These are phyloP conservation scores for Argyra leucocephala DNA, from an alignment of 2,888 invertebrate species.

Conservation along the genomic window DNA sequence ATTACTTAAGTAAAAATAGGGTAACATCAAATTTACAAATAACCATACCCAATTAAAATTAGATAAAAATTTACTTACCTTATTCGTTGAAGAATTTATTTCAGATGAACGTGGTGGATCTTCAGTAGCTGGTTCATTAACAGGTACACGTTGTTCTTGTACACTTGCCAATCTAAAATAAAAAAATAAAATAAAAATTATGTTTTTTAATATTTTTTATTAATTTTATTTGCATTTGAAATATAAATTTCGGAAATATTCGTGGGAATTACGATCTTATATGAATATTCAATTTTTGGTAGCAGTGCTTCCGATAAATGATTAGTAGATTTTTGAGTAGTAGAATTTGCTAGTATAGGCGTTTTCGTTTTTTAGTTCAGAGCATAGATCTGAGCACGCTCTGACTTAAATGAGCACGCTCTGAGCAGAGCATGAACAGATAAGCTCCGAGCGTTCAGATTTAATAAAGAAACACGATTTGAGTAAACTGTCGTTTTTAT, in stretches of 20 bases:
- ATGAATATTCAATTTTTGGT: too few relatives aligned
- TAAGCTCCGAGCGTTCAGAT: too few relatives aligned
- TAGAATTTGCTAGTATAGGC: too few relatives aligned
- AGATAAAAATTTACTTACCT: constrained; percentile 50
- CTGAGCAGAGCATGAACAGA: too few relatives aligned
- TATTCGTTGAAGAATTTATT: constrained; percentile 56
- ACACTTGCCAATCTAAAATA: constrained; percentile 86
- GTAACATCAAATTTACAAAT: constrained; percentile 17
- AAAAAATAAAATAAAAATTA: background rate
- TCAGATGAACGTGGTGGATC: constrained; percentile 46
- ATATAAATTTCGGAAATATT: background rate
- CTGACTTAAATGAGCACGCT: too few relatives aligned
- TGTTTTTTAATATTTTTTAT: background rate
- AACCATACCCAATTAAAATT: too few relatives aligned
- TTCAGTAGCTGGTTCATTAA: constrained; percentile 53
- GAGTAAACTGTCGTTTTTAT: too few relatives aligned
- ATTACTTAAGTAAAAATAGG: constrained; percentile 18
- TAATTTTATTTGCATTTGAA: background rate
- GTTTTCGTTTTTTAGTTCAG: too few relatives aligned
- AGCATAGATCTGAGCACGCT: too few relatives aligned
- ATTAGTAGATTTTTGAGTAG: too few relatives aligned
- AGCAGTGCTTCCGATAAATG: too few relatives aligned
- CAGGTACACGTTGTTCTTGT: constrained; percentile 77
- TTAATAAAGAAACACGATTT: too few relatives aligned
- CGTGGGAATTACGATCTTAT: background rate